phyloP scores from a whole-genome alignment of 2,113 vertebrate species.

The Menura novaehollandiae region DNA sequence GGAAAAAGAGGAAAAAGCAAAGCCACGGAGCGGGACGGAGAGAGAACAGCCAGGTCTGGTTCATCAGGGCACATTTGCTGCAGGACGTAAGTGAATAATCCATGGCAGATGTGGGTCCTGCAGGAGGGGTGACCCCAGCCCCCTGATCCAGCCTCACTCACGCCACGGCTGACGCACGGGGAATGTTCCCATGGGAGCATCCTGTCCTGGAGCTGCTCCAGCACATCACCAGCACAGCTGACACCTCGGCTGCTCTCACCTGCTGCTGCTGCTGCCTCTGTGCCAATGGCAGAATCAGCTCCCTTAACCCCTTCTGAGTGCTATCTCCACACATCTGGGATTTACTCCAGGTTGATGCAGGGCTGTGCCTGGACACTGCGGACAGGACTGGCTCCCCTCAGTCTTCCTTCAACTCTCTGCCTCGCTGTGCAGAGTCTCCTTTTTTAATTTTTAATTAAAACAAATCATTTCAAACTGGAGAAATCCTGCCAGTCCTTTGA shows the following conservation, averaged over 20 bases:
- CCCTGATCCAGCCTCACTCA: not conserved
- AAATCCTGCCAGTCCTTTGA: not conserved
- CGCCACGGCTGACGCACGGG: not conserved
- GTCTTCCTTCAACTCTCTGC: not conserved
- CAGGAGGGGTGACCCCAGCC: not conserved
- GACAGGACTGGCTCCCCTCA: not conserved
- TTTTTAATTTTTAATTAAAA: conserved; percentile 8
- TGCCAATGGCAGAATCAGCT: fast-evolving
- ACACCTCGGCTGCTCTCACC: not conserved
- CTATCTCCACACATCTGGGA: not conserved
- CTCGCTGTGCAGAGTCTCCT: not conserved
- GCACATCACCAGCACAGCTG: not conserved
- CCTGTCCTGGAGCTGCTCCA: not conserved
- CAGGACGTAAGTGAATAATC: not conserved
- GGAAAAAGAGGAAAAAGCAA: fast-evolving
- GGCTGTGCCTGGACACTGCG: not conserved
- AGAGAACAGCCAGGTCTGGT: not conserved
- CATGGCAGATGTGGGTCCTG: not conserved
- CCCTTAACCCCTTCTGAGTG: not conserved
- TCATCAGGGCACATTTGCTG: not conserved
- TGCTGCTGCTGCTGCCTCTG: not conserved
- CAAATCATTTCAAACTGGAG: not conserved
- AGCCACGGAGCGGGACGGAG: not conserved
- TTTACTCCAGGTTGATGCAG: not conserved
- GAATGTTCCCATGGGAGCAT: not conserved